Evolutionary conservation across 2,888 invertebrate species (phyloP), one percentile per base, ranked within the genome.

Genomic region (Aphodius sticticus): DNA sequence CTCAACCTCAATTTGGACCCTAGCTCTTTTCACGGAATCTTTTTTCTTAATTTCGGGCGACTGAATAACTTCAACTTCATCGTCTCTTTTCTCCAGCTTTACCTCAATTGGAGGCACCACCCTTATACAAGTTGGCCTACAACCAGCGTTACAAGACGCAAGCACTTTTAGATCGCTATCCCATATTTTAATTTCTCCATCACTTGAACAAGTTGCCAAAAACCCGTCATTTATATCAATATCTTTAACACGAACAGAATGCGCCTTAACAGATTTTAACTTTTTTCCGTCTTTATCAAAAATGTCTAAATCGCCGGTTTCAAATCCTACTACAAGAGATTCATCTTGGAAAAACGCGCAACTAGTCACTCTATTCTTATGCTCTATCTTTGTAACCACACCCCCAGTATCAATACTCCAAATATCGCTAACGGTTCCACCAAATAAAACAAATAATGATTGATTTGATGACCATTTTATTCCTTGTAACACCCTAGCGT

Each of bases 361-460:
- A 84, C 93, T 92, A 77, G 93, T 91, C 12, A 97, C 93, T 89
- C 94, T 95, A 16, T 93, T 91, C 77, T 92, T 91, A 82, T 94
- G 94, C 82, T 93, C 92, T 38, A 95, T 90, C 76, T 93, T 91
- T 83, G 93, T 92, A 78, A 93, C 90, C 69, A 96, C 90, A 14
- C 94, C 94, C 4, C 97, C 85, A 81, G 92, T 93, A 86, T 94
- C 93, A 72, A 96, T 93, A 76, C 93, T 93, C 92, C 97, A 97
- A 26, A 98, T 90, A 88, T 96, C 95, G 38, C 97, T 90, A 81
- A 91, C 91, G 85, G 92, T 93, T 78, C 94, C 93, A 70, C 95
- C 94, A 35, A 93, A 92, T 77, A 98, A 88, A 5, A 95, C 92
- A 88, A 97, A 98, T 85, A 92, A 92, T 69, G 93, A 92, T 16